These are phyloP conservation scores for Oxygymnocypris stewartii DNA, from an alignment of 2,113 vertebrate genomes.

Conservation along the genomic window DNA sequence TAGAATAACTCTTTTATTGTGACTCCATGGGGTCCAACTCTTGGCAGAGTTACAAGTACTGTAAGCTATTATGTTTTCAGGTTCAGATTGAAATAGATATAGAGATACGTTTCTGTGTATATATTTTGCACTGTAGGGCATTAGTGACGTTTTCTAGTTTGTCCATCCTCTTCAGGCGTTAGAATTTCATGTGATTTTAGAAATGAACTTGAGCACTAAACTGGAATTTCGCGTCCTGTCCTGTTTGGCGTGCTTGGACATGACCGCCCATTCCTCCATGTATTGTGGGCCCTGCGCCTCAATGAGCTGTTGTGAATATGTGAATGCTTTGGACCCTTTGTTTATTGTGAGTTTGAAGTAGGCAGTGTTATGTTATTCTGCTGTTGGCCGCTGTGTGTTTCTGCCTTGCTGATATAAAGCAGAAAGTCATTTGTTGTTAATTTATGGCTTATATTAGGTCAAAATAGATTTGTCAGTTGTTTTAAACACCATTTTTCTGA, in stretches of 20 bases:
- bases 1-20: slow-evolving; percentile 9
- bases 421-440: neutral
- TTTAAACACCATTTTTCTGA: neutral
- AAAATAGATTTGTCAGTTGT: neutral
- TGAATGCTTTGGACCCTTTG: slow-evolving; percentile 34
- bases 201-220: neutral
- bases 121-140: neutral
- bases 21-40: neutral
- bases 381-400: slow-evolving; percentile 3
- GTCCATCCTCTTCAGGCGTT: neutral
- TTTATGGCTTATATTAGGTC: neutral
- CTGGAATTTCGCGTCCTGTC: neutral
- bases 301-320: slow-evolving; percentile 35
- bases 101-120: neutral
- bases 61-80: neutral
- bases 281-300: slow-evolving; percentile 8
- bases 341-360: slow-evolving; percentile 37
- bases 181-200: neutral
- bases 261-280: slow-evolving; percentile 41
- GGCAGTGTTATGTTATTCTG: slow-evolving; percentile 13
- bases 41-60: neutral
- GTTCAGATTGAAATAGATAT: neutral
- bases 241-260: slow-evolving; percentile 58
- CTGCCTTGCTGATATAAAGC: slow-evolving; percentile 1
- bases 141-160: neutral